phyloP scores from a whole-genome alignment of 2,888 invertebrate genomes.

The Caenorhabditis afra region DNA sequence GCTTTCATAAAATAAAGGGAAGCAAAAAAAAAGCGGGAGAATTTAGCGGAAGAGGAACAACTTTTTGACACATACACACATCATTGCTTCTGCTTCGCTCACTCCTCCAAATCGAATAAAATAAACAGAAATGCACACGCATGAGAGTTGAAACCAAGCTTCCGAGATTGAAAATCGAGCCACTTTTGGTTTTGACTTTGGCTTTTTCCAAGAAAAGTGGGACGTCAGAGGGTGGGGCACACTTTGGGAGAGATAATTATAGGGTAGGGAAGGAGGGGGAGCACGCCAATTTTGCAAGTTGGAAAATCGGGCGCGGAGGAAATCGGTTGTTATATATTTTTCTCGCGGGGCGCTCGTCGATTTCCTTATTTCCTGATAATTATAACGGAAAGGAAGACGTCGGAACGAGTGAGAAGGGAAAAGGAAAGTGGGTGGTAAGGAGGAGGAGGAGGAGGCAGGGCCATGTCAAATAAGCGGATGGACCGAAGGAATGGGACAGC shows the following conservation, averaged over 20 bases:
- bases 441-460: not conserved
- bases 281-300: too few species aligned
- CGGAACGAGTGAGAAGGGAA: conserved; percentile 35
- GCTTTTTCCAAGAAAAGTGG: too few species aligned
- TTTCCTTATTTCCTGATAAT: conserved; percentile 22
- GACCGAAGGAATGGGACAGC: not conserved
- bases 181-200: too few species aligned
- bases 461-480: conserved; percentile 3
- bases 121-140: not conserved
- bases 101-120: conserved; percentile 20
- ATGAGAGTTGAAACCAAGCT: too few species aligned
- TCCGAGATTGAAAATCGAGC: too few species aligned
- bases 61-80: conserved; percentile 29
- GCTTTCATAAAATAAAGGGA: too few species aligned
- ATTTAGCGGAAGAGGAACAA: too few species aligned
- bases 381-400: conserved; percentile 25
- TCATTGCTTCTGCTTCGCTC: conserved; percentile 14
- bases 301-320: too few species aligned
- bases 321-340: conserved; percentile 34
- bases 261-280: too few species aligned
- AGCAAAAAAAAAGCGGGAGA: too few species aligned
- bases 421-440: not conserved
- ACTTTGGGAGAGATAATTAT: too few species aligned
- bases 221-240: too few species aligned
- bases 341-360: conserved; percentile 8